Conservation (phyloP, 2,888 invertebrate species). For the Horisme vitalbata region DNA sequence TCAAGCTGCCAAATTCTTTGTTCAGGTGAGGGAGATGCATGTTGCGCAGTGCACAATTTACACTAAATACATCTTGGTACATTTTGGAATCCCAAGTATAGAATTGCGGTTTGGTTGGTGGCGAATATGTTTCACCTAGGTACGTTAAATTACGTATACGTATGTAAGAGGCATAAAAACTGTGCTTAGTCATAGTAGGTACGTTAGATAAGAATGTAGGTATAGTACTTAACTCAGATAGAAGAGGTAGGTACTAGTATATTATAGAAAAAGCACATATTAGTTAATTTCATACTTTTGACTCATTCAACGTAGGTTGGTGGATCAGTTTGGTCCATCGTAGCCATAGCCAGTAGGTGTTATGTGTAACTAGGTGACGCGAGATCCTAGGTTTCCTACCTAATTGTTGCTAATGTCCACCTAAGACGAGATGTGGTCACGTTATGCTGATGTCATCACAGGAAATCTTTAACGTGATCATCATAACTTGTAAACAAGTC, state of each 20-base stretch:
- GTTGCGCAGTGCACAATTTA: slow-evolving; percentile 10
- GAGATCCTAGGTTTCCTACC: slow-evolving; percentile 25
- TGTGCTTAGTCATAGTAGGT: no score
- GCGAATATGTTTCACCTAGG: no score
- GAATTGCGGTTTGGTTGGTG: no score
- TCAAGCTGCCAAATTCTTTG: slow-evolving; percentile 23
- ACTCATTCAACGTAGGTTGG: neutral
- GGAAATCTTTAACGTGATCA: slow-evolving; percentile 13
- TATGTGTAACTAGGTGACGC: slow-evolving; percentile 25
- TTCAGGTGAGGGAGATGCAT: slow-evolving; percentile 23
- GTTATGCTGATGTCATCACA: slow-evolving; percentile 20
- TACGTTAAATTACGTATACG: no score
- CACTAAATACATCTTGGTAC: no score
- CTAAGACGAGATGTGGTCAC: slow-evolving; percentile 23
- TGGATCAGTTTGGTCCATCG: neutral
- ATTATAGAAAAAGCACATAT: no score
- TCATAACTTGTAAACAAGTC: slow-evolving; percentile 18
- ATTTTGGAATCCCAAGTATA: slow-evolving; percentile 1
- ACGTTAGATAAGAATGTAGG: neutral
- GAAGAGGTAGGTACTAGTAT: no score
- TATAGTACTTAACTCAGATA: neutral
- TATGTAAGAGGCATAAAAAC: no score
- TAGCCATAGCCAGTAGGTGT: slow-evolving; percentile 15
- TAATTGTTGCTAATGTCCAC: slow-evolving; percentile 29
- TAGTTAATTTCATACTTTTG: no score